Conservation (phyloP, 2,888 invertebrate species). For the Drosophila tripunctata region DNA sequence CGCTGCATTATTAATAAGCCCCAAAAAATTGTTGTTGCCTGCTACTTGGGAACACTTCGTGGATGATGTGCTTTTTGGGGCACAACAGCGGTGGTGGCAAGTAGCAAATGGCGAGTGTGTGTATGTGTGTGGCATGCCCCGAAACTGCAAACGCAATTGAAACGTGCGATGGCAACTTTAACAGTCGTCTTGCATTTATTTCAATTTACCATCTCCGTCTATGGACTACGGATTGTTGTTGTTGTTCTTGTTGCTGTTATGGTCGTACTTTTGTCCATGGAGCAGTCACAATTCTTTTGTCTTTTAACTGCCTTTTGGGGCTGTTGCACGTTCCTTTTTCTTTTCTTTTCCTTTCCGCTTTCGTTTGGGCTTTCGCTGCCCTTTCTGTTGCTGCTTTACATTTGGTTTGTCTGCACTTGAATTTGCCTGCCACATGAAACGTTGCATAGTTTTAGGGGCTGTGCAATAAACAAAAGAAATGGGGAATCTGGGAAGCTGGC, state of each 20-base stretch:
- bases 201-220: conserved; percentile 76
- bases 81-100: background rate
- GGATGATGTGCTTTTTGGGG: conserved; percentile 41
- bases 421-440: conserved; percentile 65
- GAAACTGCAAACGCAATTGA: conserved; percentile 67
- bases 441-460: conserved; percentile 33
- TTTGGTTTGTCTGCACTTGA: conserved; percentile 10
- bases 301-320: conserved; percentile 66
- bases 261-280: conserved; percentile 26
- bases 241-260: conserved; percentile 14
- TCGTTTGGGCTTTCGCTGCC: background rate
- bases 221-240: conserved; percentile 11
- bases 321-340: conserved; percentile 59
- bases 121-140: background rate
- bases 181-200: conserved; percentile 78
- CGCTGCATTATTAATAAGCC: conserved; percentile 77
- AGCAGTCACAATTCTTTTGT: conserved; percentile 71
- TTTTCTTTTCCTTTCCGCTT: conserved; percentile 4
- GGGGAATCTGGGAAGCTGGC: background rate
- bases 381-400: background rate
- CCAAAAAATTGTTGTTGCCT: conserved; percentile 66
- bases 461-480: conserved; percentile 15
- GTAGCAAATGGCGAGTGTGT: background rate
- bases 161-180: conserved; percentile 78
- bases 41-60: conserved; percentile 54